phyloP scores from a whole-genome alignment of 2,888 invertebrate genomes.

The Balanococcus diminutus region DNA sequence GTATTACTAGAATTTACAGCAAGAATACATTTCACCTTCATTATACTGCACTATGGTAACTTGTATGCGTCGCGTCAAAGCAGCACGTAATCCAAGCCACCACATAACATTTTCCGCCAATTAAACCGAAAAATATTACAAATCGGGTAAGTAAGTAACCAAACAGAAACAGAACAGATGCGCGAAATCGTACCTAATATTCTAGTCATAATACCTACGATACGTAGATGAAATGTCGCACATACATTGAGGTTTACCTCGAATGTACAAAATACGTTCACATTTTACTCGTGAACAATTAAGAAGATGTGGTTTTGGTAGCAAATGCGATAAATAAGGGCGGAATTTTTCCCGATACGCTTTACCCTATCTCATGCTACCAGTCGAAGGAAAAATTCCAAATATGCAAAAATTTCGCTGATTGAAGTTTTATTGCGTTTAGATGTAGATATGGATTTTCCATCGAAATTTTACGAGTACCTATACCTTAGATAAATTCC shows the following conservation, averaged over 20 bases:
- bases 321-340: neutral
- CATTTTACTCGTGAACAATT: slow-evolving; percentile 1
- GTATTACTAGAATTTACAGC: neutral
- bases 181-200: neutral
- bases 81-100: neutral
- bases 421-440: neutral
- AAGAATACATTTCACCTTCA: neutral
- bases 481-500: neutral
- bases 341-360: neutral
- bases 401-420: neutral
- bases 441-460: neutral
- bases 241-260: neutral
- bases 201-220: slow-evolving; percentile 2
- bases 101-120: slow-evolving; percentile 8
- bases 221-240: neutral
- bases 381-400: neutral
- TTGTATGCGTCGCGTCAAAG: neutral
- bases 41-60: neutral
- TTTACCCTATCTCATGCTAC: too few species aligned
- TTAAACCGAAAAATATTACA: neutral
- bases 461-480: neutral
- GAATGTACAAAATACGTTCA: neutral
- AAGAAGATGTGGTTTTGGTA: neutral
- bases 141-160: neutral
- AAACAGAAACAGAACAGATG: slow-evolving; percentile 13